phyloP scores from a whole-genome alignment of 2,888 invertebrate species.

The Pasiphila rectangulata region DNA sequence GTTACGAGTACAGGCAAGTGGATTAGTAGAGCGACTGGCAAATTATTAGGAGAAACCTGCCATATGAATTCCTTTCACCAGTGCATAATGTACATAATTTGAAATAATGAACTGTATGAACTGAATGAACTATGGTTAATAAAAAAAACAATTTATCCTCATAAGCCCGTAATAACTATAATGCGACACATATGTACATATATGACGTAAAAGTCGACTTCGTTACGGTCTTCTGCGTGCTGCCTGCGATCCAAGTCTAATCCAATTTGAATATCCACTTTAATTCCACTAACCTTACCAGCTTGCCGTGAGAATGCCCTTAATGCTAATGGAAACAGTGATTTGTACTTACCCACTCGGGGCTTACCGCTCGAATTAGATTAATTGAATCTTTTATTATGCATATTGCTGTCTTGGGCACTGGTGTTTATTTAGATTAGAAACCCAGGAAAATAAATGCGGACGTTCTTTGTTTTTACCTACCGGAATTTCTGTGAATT shows the following conservation, averaged over 20 bases:
- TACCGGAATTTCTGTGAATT: too few relatives aligned
- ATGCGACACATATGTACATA: constrained; percentile 4
- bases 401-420: neutral
- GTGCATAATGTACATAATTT: neutral
- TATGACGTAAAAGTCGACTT: constrained; percentile 6
- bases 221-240: constrained; percentile 1
- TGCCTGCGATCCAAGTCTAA: constrained; percentile 27
- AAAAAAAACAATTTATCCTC: neutral
- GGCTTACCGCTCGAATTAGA: constrained; percentile 40
- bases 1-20: neutral
- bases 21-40: neutral
- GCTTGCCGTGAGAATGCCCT: constrained; percentile 45
- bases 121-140: too few relatives aligned
- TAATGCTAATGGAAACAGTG: constrained; percentile 47
- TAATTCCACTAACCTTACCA: constrained; percentile 47
- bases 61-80: too few relatives aligned
- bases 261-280: constrained; percentile 47
- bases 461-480: too few relatives aligned
- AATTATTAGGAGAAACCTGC: too few relatives aligned
- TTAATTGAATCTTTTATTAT: constrained; percentile 39
- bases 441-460: neutral
- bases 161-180: neutral
- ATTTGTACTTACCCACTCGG: constrained; percentile 36
- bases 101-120: too few relatives aligned
- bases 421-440: constrained; percentile 1